phyloP scores from a whole-genome alignment of 2,113 vertebrate genomes.

The Cheilinus undulatus region DNA sequence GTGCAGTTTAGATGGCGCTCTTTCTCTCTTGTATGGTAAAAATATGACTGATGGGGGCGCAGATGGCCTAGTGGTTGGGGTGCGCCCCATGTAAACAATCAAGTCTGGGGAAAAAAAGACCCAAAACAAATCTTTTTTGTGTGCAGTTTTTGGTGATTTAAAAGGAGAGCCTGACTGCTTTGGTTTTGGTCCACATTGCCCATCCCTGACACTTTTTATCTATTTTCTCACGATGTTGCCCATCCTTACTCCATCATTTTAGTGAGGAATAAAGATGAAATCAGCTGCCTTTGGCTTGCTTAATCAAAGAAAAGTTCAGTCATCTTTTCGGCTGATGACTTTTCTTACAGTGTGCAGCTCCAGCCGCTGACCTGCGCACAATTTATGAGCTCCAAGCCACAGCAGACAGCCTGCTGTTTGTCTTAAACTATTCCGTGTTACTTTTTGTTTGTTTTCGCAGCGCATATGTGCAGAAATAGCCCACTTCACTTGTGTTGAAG shows the following conservation, averaged over 20 bases:
- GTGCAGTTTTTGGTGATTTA: no score
- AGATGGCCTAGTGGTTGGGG: no score
- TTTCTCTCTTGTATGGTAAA: no score
- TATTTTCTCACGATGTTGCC: not conserved
- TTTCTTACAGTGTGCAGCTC: conserved; percentile 51
- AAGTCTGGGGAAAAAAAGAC: no score
- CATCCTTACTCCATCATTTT: not conserved
- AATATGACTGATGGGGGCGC: no score
- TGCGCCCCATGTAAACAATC: no score
- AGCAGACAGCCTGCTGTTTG: conserved; percentile 79
- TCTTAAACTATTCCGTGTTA: conserved; percentile 75
- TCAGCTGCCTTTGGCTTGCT: not conserved
- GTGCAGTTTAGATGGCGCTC: no score
- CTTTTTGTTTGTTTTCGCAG: conserved; percentile 82
- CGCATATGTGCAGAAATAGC: conserved; percentile 75
- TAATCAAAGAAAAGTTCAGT: not conserved
- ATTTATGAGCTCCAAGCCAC: conserved; percentile 78
- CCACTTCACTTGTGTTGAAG: conserved; percentile 66
- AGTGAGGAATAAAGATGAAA: no score
- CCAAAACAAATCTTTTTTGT: no score
- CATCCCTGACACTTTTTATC: no score
- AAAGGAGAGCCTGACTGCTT: no score
- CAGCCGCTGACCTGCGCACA: conserved; percentile 61
- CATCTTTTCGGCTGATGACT: not conserved
- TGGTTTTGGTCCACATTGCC: no score